Evolutionary conservation across 2,113 vertebrate genomes (phyloP).

Genomic region (Anser brachyrhynchus): DNA sequence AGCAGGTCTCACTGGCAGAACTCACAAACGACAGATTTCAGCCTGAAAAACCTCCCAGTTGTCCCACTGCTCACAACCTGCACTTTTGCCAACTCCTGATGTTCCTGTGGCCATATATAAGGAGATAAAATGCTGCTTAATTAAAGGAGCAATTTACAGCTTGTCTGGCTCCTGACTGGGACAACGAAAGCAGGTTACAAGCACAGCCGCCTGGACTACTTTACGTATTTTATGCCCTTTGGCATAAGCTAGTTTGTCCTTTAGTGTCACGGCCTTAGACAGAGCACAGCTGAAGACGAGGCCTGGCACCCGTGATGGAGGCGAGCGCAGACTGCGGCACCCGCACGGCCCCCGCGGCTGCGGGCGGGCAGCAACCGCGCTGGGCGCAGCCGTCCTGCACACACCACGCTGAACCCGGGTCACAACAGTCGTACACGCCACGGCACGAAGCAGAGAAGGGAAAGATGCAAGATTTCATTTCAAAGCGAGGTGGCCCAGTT

Average conservation of each 20-base stretch:
- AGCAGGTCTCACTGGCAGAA: neutral
- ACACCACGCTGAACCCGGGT: neutral
- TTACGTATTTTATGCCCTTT: neutral
- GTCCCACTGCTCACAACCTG: neutral
- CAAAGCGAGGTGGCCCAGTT: neutral
- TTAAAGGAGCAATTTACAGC: neutral
- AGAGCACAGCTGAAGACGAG: neutral
- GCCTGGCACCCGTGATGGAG: neutral
- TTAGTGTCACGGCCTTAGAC: neutral
- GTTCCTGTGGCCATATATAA: neutral
- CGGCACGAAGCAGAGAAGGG: neutral
- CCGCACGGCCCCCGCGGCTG: too few species aligned
- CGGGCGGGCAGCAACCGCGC: neutral
- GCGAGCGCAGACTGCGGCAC: neutral
- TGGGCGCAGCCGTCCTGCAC: neutral
- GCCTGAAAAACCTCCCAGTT: neutral
- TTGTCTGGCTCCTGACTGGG: neutral
- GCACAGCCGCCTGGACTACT: neutral
- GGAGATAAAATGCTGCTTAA: neutral
- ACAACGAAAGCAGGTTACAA: neutral
- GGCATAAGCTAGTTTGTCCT: neutral
- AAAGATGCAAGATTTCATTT: neutral
- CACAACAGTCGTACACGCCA: accelerated
- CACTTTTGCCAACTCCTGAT: neutral
- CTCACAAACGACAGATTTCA: neutral